Conservation (phyloP, 2,888 invertebrate species). For the Dolichopus griseipennis region DNA sequence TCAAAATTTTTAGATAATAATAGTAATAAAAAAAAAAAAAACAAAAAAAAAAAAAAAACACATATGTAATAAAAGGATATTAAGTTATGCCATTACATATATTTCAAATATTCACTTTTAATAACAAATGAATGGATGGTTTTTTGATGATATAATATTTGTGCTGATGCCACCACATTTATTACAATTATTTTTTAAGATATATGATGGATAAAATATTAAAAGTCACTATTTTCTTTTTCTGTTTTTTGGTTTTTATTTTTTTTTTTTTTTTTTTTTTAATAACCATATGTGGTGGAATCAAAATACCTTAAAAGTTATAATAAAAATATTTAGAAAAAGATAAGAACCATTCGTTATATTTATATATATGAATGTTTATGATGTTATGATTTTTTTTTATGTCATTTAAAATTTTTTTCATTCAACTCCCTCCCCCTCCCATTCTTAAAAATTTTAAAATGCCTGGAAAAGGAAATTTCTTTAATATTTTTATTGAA, state of each 20-base stretch:
- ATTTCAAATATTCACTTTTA: conserved; percentile 3
- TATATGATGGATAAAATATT: neutral
- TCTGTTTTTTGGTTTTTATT: too few relatives aligned
- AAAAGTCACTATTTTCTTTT: neutral
- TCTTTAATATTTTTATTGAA: too few relatives aligned
- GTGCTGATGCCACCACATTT: neutral
- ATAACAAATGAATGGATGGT: neutral
- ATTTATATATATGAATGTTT: neutral
- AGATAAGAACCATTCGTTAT: conserved; percentile 6
- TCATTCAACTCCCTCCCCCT: too few relatives aligned
- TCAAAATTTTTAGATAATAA: conserved; percentile 6
- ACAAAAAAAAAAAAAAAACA: neutral
- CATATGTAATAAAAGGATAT: conserved; percentile 1
- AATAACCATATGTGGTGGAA: too few relatives aligned
- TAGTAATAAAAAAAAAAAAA: neutral
- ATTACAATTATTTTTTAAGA: too few relatives aligned
- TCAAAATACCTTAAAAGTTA: neutral
- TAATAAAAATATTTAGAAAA: neutral
- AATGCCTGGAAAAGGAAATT: too few relatives aligned
- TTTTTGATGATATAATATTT: conserved; percentile 1
- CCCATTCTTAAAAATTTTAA: too few relatives aligned
- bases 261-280: too few relatives aligned
- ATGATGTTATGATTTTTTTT: too few relatives aligned
- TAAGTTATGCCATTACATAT: neutral
- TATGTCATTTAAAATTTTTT: too few relatives aligned